Percentiles rank a stretch among this genome's conserved stretches.
Evolutionary conservation across 2,797 vertebrate species (phyloP).

Genomic region (Sebastes aleutianus): DNA sequence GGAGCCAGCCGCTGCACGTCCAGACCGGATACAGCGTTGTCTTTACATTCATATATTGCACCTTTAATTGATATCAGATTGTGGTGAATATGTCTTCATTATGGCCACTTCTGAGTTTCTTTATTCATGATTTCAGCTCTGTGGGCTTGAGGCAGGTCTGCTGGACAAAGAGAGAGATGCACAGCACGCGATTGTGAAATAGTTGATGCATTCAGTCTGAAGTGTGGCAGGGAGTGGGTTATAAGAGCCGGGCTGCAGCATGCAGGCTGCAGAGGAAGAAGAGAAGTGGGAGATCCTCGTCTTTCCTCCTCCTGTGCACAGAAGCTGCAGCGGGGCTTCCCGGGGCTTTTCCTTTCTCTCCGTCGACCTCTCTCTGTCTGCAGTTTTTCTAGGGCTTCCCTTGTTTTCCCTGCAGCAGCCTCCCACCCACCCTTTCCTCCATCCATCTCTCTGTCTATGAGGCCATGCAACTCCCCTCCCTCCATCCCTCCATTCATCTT

Average conservation of each 20-base stretch:
- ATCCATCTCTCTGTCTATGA: background rate
- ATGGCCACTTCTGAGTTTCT: background rate
- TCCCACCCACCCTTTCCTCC: slow-evolving; percentile 21
- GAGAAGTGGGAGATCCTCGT: slow-evolving; percentile 45
- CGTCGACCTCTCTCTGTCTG: slow-evolving; percentile 12
- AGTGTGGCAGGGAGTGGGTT: slow-evolving; percentile 7
- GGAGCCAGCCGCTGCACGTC: background rate
- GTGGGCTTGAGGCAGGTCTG: background rate
- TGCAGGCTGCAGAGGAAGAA: background rate
- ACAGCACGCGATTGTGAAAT: background rate
- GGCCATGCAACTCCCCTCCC: background rate
- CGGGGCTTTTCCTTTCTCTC: slow-evolving; percentile 44
- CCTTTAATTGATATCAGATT: background rate
- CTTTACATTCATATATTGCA: background rate
- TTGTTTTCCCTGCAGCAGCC: slow-evolving; percentile 44
- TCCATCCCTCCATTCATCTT: background rate
- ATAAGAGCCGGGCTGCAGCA: slow-evolving; percentile 19
- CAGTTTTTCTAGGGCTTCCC: slow-evolving; percentile 65
- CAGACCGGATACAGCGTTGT: no score
- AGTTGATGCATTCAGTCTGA: slow-evolving; percentile 11
- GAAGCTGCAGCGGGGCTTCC: slow-evolving; percentile 65
- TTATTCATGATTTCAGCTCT: background rate
- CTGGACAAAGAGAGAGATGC: background rate
- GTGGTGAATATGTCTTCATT: background rate
- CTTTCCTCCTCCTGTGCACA: slow-evolving; percentile 22